phyloP scores from a whole-genome alignment of 2,888 invertebrate species.

The Creontiades dilutus region DNA sequence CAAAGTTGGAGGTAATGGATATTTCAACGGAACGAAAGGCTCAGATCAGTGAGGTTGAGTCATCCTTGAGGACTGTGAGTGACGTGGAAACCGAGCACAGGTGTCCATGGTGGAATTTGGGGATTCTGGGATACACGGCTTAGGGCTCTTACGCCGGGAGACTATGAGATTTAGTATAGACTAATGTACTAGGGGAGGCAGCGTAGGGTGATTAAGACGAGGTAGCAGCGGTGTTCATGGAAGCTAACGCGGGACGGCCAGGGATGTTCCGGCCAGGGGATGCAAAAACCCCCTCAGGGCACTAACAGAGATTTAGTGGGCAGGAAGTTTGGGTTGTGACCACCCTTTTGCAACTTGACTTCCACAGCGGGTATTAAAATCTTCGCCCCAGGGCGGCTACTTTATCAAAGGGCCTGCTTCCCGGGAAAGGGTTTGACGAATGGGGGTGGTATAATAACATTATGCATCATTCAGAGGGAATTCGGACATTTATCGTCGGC shows the following conservation, averaged over 20 bases:
- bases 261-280: conserved; percentile 47
- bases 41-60: not conserved
- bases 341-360: conserved; percentile 43
- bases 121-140: conserved; percentile 41
- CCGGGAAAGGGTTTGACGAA: conserved; percentile 51
- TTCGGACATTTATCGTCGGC: conserved; percentile 36
- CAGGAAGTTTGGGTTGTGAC: conserved; percentile 52
- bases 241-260: not conserved
- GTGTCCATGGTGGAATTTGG: not conserved
- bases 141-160: conserved; percentile 29
- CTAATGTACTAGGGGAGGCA: conserved; percentile 41
- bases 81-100: not conserved
- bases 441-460: conserved; percentile 9
- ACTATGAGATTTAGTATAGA: conserved; percentile 51
- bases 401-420: conserved; percentile 24
- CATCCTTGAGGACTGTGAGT: conserved; percentile 14
- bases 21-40: not conserved
- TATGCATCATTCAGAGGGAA: conserved; percentile 41
- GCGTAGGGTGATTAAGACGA: conserved; percentile 41
- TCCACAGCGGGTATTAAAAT: conserved; percentile 54
- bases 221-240: conserved; percentile 40
- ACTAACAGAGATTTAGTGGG: conserved; percentile 50
- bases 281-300: conserved; percentile 52
- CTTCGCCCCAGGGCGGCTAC: conserved; percentile 45
- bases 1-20: not conserved